phyloP scores from a whole-genome alignment of 2,113 vertebrate genomes.

The Neodontobutis hainanensis region DNA sequence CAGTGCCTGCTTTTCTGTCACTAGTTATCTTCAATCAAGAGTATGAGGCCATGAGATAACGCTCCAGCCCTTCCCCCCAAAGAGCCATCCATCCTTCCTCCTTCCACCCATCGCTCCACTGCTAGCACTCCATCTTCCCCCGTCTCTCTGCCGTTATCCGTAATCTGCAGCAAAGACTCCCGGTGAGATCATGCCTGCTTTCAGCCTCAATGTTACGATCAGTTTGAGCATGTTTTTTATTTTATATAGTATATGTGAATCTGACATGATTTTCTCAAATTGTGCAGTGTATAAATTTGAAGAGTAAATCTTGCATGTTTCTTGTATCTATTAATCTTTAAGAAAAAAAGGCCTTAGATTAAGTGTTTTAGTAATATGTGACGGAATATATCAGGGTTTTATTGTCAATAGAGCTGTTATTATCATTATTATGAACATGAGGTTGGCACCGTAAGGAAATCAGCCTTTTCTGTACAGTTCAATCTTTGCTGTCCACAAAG shows the following conservation, averaged over 20 bases:
- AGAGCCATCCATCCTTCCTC: constrained; percentile 31
- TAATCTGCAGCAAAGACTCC: constrained; percentile 55
- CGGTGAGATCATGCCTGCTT: constrained; percentile 67
- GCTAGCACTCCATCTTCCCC: constrained; percentile 32
- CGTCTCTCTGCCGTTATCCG: constrained; percentile 49
- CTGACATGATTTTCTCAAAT: constrained; percentile 63
- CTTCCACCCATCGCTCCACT: constrained; percentile 40
- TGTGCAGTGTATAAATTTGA: constrained; percentile 50
- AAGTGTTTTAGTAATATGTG: too few species aligned
- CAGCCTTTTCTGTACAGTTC: too few species aligned
- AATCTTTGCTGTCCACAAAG: too few species aligned
- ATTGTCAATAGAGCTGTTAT: too few species aligned
- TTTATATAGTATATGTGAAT: constrained; percentile 36
- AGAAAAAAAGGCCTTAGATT: too few species aligned
- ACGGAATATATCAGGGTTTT: too few species aligned
- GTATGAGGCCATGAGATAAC: constrained; percentile 25
- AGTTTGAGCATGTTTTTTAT: constrained; percentile 50
- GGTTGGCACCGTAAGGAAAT: too few species aligned
- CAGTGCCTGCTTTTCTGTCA: constrained; percentile 26
- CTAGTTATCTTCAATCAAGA: constrained; percentile 61
- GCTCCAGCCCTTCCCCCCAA: constrained; percentile 13
- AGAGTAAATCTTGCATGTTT: constrained; percentile 18
- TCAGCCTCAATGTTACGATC: constrained; percentile 60
- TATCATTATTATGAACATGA: too few species aligned
- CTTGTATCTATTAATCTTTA: too few species aligned